Conservation (phyloP, 1,140 invertebrate species). For the Venustaconcha ellipsiformis region DNA sequence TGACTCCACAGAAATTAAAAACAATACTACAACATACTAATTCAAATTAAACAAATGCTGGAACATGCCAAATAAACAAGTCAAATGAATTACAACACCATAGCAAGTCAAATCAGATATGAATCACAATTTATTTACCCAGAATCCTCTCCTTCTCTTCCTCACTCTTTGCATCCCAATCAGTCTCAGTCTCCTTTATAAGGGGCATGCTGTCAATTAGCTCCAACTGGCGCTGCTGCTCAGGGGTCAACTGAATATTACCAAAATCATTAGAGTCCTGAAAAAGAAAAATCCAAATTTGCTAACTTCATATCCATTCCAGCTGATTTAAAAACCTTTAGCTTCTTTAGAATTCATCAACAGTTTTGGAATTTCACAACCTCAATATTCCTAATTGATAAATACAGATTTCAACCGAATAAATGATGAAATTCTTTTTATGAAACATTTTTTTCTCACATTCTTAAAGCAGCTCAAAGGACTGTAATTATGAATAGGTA, state of each 20-base stretch:
- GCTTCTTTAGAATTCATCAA: conserved; percentile 12
- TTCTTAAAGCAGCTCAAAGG: too few species aligned
- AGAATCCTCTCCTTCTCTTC: conserved; percentile 53
- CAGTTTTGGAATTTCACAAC: neutral
- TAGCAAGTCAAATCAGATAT: neutral
- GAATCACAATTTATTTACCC: conserved; percentile 29
- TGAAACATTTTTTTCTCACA: too few species aligned
- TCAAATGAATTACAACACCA: neutral
- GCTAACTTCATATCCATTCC: neutral
- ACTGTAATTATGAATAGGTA: too few species aligned
- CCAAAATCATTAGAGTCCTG: conserved; percentile 66
- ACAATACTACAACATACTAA: neutral
- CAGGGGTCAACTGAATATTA: conserved; percentile 62
- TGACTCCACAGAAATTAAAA: neutral
- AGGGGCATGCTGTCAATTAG: conserved; percentile 69
- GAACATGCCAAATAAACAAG: neutral
- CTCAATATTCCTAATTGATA: neutral
- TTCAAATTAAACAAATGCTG: neutral
- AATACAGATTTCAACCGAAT: too few species aligned
- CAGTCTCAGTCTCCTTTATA: conserved; percentile 56
- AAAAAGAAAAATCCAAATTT: conserved; percentile 12
- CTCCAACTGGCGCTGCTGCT: conserved; percentile 68
- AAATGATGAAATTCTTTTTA: too few species aligned
- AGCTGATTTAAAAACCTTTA: conserved; percentile 20
- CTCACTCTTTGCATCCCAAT: conserved; percentile 52